Base-by-base conservation (phyloP, 2,888 invertebrate genomes). In the Proisotoma minuta region DNA sequence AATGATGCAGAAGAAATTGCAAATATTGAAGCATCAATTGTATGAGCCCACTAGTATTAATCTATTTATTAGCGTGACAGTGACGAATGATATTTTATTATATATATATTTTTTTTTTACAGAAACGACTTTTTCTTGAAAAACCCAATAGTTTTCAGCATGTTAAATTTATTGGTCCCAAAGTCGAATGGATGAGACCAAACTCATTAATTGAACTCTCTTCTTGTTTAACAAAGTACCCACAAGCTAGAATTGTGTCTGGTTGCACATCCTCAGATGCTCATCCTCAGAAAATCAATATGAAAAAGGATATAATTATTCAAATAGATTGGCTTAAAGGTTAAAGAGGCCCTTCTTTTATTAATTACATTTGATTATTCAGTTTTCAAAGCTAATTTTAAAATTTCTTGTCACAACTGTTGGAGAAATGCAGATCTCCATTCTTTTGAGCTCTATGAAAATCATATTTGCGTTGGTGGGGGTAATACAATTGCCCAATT, bases 11-110 rank as follows among this genome's bases (percentile, higher is more conserved):
- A 52, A 1, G 22, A 49, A 23, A 29, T 67, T 23, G 8, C n/a
- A 2, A 56, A 57, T 20, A 69, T 71, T 60, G 71, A 71, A 47
- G 57, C 52, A 18, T 48, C 65, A 8, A 51, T 71, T 54, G 71
- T 69, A 66, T 4, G 23, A 5, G 22, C 22, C n/a, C n/a, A n/a
- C n/a, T 29, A 23, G 40, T 47, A 23, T 24, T 26, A 52, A 34
- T 15, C 34, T 34, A 10, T 15, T 47, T 5, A 18, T 5, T 15
- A 12, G 18, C 20, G 18, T 47, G 48, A n/a, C n/a, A n/a, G n/a
- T n/a, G 18, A 5, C 5, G 18, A 15, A 12, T 5, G 20, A 47
- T 47, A 47, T 18, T 8, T 47, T 15, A 47, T 47, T 47, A 47
- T n/a, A 18, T 18, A 12, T 47, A 20, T 23, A 26, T 24, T 54